Evolutionary conservation across 2,888 invertebrate species (phyloP), one percentile per base, ranked within the genome.

Genomic region (Mechanitis messenoides): DNA sequence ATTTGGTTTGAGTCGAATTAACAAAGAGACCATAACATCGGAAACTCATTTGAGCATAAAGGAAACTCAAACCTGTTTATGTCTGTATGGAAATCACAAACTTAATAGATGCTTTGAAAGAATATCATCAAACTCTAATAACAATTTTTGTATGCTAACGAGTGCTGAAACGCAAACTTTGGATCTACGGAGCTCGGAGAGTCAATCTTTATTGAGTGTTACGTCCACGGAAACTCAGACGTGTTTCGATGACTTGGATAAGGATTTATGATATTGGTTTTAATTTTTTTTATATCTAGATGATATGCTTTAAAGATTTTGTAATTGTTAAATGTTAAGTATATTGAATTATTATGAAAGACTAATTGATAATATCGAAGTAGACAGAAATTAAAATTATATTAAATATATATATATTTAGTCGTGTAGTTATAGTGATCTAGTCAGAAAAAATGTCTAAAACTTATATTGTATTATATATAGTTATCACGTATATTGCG

Each of bases 51-150:
- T 83, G 12, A 86, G 81, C 47, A 83, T 87, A 0, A 88, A 89
- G 47, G 87, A 87, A 12, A 88, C 89, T 0, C 89, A 90, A 11
- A 90, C 89, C 0, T 89, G 88, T 33, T 66, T 78, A 2, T 88
- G 88, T 60, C 66, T 79, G 0, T 80, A 75, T 28, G 85, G 86
- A 1, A 80, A 83, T 0, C 80, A 83, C 0, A 83, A 76, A 58
- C 58, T 71, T 0, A 77, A 72, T 47, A 76, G 74, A 38, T 59
- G 79, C 0, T 78, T 78, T n/a, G 86, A 85, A 2, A 82, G 82
- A 45, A 66, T 81, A 0, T 72, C 78, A 0, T 79, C 84, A 0
- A 84, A 80, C 63, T 81, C 84, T 0, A 69, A 66, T 2, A 59
- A 46, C 12, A 53, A 62, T 0, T 67, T 68, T 53, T 75, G 76